phyloP scores from a whole-genome alignment of 1,140 invertebrate species.

The Drosophila melanica region DNA sequence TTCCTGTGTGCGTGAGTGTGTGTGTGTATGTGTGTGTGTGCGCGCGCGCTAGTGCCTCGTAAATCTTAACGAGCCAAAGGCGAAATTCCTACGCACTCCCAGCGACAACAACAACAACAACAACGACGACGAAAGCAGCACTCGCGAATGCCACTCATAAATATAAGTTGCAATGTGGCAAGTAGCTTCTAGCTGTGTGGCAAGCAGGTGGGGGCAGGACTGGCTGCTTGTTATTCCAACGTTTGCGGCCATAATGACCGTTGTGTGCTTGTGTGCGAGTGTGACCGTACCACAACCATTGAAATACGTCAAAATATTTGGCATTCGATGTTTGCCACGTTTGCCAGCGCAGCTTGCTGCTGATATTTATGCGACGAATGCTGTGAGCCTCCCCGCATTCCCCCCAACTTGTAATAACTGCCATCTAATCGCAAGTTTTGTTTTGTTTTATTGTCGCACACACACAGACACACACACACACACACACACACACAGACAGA shows the following conservation, averaged over 20 bases:
- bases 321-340: conserved; percentile 74
- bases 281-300: conserved; percentile 41
- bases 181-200: conserved; percentile 8
- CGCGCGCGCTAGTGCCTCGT: conserved; percentile 56
- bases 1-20: not conserved
- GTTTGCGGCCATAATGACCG: conserved; percentile 72
- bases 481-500: conserved; percentile 8
- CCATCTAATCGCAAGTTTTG: conserved; percentile 79
- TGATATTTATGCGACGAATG: conserved; percentile 68
- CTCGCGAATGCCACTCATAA: conserved; percentile 73
- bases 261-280: conserved; percentile 31
- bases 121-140: conserved; percentile 28
- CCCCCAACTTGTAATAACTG: conserved; percentile 58
- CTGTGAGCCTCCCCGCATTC: not conserved
- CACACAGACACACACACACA: conserved; percentile 11
- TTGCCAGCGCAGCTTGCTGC: conserved; percentile 39
- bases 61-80: conserved; percentile 81
- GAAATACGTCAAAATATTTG: conserved; percentile 83
- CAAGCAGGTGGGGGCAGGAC: conserved; percentile 1
- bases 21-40: conserved; percentile 35
- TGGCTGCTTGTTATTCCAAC: conserved; percentile 59
- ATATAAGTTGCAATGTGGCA: conserved; percentile 68
- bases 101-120: conserved; percentile 33
- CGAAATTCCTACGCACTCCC: conserved; percentile 77
- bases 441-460: conserved; percentile 79